These are phyloP conservation scores for Myathropa florea DNA, from an alignment of 2,888 invertebrate species.

Conservation along the genomic window DNA sequence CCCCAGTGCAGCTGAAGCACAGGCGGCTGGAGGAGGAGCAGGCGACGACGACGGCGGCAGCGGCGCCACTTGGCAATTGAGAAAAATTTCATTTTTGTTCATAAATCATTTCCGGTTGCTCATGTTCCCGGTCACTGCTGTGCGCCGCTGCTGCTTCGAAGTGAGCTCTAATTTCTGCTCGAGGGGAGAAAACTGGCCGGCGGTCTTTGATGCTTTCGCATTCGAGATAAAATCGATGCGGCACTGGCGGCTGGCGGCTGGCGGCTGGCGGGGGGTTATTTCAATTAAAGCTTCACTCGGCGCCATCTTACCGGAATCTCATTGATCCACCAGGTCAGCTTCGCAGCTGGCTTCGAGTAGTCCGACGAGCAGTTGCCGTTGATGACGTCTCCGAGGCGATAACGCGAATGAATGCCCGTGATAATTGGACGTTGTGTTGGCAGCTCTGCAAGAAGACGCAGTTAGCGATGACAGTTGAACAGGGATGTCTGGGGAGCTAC, in stretches of 20 bases:
- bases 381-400: constrained; percentile 82
- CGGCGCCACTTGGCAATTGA: constrained; percentile 62
- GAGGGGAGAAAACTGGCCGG: background rate
- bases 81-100: constrained; percentile 66
- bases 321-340: constrained; percentile 84
- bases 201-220: constrained; percentile 17
- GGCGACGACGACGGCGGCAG: background rate
- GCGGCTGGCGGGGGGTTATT: background rate
- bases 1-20: background rate
- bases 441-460: constrained; percentile 77
- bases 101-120: constrained; percentile 70
- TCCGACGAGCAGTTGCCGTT: constrained; percentile 83
- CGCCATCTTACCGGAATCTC: constrained; percentile 78
- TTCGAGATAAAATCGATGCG: background rate
- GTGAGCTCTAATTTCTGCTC: constrained; percentile 61
- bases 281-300: background rate
- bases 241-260: background rate
- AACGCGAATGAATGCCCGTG: constrained; percentile 82
- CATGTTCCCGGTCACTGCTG: constrained; percentile 51
- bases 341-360: constrained; percentile 83
- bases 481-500: constrained; percentile 49
- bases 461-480: constrained; percentile 18
- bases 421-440: constrained; percentile 82
- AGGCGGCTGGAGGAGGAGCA: background rate
- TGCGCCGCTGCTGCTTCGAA: background rate